These are phyloP conservation scores for Tragulus kanchil DNA, from an alignment of 2,113 vertebrate species.

Conservation along the genomic window DNA sequence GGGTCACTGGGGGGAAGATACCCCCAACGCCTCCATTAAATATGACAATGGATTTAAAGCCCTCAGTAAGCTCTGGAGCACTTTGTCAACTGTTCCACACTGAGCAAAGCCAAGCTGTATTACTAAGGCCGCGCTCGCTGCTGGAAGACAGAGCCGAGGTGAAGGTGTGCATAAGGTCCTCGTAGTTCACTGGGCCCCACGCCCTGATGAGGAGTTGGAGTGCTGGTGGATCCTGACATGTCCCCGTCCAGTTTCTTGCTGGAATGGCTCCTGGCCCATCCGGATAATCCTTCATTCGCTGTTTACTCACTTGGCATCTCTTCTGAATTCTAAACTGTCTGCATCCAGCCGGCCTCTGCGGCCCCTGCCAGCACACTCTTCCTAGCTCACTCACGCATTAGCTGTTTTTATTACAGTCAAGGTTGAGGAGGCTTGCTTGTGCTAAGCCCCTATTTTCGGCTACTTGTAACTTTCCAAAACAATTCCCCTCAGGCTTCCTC, in stretches of 20 bases:
- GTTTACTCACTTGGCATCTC: conserved; percentile 80
- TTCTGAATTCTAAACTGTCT: conserved; percentile 79
- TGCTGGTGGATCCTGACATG: conserved; percentile 51
- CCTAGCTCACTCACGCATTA: conserved; percentile 68
- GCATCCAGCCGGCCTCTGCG: conserved; percentile 71
- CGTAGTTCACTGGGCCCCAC: not conserved
- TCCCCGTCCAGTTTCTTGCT: conserved; percentile 68
- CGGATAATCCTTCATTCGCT: conserved; percentile 74
- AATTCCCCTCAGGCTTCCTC: conserved; percentile 42
- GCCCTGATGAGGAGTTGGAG: not conserved
- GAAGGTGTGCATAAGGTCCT: not conserved
- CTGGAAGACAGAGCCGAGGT: not conserved
- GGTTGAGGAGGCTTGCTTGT: conserved; percentile 68
- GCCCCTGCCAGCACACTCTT: conserved; percentile 67
- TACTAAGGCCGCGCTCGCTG: not conserved
- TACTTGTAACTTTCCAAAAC: conserved; percentile 79
- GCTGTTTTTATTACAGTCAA: conserved; percentile 80
- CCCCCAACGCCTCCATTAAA: not conserved
- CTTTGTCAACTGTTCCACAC: not conserved
- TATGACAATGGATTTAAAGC: not conserved
- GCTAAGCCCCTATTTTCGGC: conserved; percentile 77
- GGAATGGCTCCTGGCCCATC: conserved; percentile 69
- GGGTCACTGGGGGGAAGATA: not conserved
- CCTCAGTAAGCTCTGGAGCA: not conserved
- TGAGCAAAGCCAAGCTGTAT: not conserved